Percentiles rank a stretch among this genome's conserved stretches.
Evolutionary conservation across 2,888 invertebrate species (phyloP).

Genomic region (Trichacis sp.): DNA sequence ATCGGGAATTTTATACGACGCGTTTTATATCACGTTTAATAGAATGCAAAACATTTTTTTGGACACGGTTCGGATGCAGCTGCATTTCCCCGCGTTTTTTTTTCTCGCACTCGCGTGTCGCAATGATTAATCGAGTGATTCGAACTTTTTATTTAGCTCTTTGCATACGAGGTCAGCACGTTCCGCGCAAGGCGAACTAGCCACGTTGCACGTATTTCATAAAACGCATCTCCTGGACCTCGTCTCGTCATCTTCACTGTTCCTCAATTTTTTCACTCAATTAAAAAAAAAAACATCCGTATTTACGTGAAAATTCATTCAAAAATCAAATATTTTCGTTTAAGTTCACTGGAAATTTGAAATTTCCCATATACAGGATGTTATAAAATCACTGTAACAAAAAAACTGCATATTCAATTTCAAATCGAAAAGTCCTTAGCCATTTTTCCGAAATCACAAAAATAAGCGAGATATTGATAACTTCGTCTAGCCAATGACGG

Average conservation of each 20-base stretch:
- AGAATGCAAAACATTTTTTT: neutral
- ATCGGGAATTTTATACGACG: neutral
- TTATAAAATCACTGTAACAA: too few species aligned
- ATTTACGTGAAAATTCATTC: too few species aligned
- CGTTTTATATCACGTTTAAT: neutral
- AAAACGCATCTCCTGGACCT: constrained; percentile 15
- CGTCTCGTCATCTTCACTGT: constrained; percentile 21
- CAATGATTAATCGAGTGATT: constrained; percentile 31
- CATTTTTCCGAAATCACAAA: too few species aligned
- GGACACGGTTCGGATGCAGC: neutral
- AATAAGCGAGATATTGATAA: too few species aligned
- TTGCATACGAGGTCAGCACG: constrained; percentile 32
- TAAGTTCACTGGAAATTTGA: too few species aligned
- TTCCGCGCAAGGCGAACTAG: constrained; percentile 32
- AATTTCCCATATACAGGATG: too few species aligned
- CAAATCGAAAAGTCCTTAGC: too few species aligned
- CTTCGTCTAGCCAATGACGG: too few species aligned
- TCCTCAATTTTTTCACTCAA: too few species aligned
- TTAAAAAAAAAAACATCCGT: too few species aligned
- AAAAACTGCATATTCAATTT: too few species aligned
- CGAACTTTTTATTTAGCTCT: constrained; percentile 28
- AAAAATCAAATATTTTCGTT: too few species aligned
- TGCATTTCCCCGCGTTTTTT: neutral
- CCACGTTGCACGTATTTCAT: constrained; percentile 16
- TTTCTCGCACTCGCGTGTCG: constrained; percentile 13